Base-by-base conservation (phyloP, 2,113 vertebrate species). In the Mesitornis unicolor region DNA sequence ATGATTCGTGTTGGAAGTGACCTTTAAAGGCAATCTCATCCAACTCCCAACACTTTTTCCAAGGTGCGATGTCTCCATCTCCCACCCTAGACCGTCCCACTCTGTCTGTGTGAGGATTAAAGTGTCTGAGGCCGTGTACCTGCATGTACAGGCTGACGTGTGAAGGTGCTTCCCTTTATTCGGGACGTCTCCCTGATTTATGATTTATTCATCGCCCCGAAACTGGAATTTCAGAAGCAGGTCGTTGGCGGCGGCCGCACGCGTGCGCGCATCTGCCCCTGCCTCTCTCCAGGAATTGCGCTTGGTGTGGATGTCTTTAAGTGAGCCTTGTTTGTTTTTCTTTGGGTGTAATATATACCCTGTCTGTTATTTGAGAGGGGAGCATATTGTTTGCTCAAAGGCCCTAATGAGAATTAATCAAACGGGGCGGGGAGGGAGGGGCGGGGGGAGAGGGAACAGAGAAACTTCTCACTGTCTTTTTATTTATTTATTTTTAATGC, bases 321-420 rank as follows among this genome's bases (percentile, higher is more conserved):
- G 96, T 76, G 84, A 97, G 78, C 77, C 85, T 86, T 96, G 96
- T 98, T 98, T 98, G 97, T 97, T 98, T 98, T 97, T 70, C 82
- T 97, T 98, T 93, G 90, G 60, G 90, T n/a, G 76, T 97, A 96
- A 70, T 96, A 92, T 97, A 97, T 95, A 96, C 95, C 96, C 91
- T 91, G 87, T 29, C 84, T 96, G 94, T 95, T 97, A 97, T 90
- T 97, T 80, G 97, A 97, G 96, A 97, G 94, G 96, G 35, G 90
- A 97, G 87, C 90, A 84, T 97, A 96, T 95, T 98, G 96, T 98
- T 97, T 97, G 96, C 82, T 94, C 96, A 96, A 97, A 95, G 93
- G 89, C 93, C 82, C 94, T 98, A 97, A 97, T 98, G 96, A 98
- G 97, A 97, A 95, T 93, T 95, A 95, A 95, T 93, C 95, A 97